Conservation (phyloP, 2,888 invertebrate genomes). For the Pristionchus entomophagus region DNA sequence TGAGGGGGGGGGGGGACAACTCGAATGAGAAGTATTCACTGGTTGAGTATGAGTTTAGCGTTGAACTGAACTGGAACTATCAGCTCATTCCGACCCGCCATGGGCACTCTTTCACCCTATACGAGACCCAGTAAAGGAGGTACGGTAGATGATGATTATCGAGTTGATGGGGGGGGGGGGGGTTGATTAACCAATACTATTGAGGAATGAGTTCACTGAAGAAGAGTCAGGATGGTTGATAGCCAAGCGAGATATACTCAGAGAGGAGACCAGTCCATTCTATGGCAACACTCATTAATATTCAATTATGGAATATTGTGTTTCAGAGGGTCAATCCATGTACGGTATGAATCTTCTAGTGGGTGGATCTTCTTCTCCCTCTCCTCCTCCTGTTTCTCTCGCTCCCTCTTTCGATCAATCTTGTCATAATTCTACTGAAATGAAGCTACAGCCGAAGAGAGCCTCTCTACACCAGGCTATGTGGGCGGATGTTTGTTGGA, state of each 20-base stretch:
- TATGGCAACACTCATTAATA: not conserved
- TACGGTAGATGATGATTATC: too few relatives aligned
- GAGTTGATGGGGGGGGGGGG: not conserved
- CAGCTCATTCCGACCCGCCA: conserved; percentile 11
- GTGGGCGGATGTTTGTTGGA: too few relatives aligned
- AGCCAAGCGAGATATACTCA: conserved; percentile 4
- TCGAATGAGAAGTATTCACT: too few relatives aligned
- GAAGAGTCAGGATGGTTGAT: conserved; percentile 16
- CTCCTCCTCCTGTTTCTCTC: not conserved
- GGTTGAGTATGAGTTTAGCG: too few relatives aligned
- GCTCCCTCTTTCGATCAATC: not conserved
- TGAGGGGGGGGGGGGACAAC: too few relatives aligned
- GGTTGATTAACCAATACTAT: not conserved
- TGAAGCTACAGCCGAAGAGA: conserved; percentile 12
- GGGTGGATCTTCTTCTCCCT: not conserved
- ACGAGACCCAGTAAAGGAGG: conserved; percentile 18
- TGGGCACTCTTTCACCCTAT: conserved; percentile 17
- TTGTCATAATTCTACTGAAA: not conserved
- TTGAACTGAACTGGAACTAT: too few relatives aligned
- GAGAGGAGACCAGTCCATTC: conserved; percentile 38
- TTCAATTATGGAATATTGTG: too few relatives aligned
- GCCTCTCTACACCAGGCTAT: conserved; percentile 22
- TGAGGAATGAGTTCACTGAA: not conserved
- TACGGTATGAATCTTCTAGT: conserved; percentile 19
- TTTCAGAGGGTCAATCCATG: conserved; percentile 32